Conservation (phyloP, 2,113 vertebrate species). For the Crypturellus undulatus region DNA sequence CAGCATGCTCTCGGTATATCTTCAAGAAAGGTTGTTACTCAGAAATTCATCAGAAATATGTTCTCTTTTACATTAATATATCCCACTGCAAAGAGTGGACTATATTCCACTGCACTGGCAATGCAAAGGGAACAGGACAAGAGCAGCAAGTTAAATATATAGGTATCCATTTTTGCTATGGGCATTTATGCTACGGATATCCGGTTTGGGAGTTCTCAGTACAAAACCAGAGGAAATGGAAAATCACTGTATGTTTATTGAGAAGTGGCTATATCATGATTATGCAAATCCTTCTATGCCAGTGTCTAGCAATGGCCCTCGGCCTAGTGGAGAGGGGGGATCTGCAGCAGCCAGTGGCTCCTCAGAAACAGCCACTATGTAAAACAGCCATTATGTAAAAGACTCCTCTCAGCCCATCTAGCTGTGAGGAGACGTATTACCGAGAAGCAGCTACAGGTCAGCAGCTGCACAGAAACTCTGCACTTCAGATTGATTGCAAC, state of each 20-base stretch:
- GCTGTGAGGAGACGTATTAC: background rate
- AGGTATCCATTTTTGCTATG: background rate
- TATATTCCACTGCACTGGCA: background rate
- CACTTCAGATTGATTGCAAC: background rate
- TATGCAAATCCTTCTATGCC: background rate
- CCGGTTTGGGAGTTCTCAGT: background rate
- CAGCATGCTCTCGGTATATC: background rate
- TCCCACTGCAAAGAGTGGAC: background rate
- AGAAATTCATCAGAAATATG: background rate
- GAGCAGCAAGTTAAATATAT: background rate
- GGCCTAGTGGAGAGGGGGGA: background rate
- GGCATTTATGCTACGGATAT: background rate
- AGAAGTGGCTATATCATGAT: background rate
- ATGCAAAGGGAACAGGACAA: background rate
- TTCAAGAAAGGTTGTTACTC: background rate
- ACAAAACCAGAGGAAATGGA: background rate
- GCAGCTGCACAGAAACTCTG: constrained; percentile 11
- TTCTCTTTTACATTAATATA: background rate
- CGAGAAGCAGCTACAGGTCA: constrained; percentile 31
- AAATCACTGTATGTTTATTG: background rate
- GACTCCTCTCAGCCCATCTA: background rate
- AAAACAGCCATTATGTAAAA: background rate
- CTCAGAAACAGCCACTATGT: background rate
- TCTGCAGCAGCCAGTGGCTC: background rate
- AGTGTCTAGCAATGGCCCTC: background rate